Conservation (phyloP, 1,140 invertebrate genomes). For the Drosophila nikananu region DNA sequence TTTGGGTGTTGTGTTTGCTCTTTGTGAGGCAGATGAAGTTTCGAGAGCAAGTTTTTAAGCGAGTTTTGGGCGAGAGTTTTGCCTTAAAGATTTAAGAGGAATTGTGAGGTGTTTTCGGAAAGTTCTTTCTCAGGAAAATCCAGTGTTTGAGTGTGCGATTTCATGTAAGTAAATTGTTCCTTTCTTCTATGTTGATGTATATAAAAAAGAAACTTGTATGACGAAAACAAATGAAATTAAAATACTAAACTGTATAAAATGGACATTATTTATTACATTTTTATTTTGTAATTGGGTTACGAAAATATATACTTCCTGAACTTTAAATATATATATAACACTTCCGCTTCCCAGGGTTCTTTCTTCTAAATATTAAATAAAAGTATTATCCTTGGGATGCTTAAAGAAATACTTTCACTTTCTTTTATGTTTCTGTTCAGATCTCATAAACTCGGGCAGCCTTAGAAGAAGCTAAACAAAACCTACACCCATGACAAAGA, state of each 20-base stretch:
- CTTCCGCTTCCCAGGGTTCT: background rate
- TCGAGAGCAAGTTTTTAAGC: slow-evolving; percentile 47
- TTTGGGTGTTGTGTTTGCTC: slow-evolving; percentile 49
- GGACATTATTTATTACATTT: background rate
- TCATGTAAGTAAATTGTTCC: background rate
- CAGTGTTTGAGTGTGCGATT: slow-evolving; percentile 26
- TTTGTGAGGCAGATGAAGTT: slow-evolving; percentile 51
- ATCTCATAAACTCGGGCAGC: slow-evolving; percentile 13
- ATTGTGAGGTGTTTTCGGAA: slow-evolving; percentile 26
- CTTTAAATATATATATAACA: background rate
- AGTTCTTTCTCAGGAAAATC: slow-evolving; percentile 9
- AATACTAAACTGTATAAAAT: too few relatives aligned
- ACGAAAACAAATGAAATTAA: background rate
- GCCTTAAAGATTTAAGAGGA: slow-evolving; percentile 42
- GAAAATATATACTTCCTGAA: background rate
- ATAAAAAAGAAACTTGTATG: background rate
- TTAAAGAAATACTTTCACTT: background rate
- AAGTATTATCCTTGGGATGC: background rate
- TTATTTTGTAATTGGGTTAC: too few relatives aligned
- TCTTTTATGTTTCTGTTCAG: background rate
- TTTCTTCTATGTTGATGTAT: background rate
- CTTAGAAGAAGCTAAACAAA: slow-evolving; percentile 6
- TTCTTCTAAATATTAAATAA: background rate
- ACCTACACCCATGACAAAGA: slow-evolving; percentile 30
- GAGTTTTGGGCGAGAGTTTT: slow-evolving; percentile 34